phyloP scores from a whole-genome alignment of 1,140 invertebrate genomes.

The Rhagoletis zephyria region DNA sequence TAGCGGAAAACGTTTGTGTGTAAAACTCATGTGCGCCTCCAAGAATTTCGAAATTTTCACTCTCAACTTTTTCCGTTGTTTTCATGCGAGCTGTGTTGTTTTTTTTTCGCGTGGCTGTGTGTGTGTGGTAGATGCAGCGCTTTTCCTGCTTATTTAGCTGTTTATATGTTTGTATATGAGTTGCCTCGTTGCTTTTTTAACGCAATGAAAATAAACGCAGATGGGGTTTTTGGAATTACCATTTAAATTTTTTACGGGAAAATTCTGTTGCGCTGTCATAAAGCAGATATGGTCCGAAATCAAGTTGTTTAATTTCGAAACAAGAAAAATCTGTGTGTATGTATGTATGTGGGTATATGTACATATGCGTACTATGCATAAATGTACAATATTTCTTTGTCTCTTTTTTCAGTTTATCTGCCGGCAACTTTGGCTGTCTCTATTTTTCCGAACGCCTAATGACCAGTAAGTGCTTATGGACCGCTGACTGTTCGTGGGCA shows the following conservation, averaged over 20 bases:
- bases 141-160: constrained; percentile 2
- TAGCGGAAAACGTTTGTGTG: too few species aligned
- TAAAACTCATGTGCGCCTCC: too few species aligned
- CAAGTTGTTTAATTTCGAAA: constrained; percentile 17
- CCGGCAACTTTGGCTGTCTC: background rate
- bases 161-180: background rate
- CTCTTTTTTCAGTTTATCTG: background rate
- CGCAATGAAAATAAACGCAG: background rate
- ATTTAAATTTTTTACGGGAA: background rate
- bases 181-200: background rate
- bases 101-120: background rate
- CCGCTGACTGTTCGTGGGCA: background rate
- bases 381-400: background rate
- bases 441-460: background rate
- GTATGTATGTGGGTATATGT: background rate
- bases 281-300: background rate
- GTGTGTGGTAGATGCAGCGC: background rate
- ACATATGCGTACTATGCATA: background rate
- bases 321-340: background rate
- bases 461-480: background rate
- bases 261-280: constrained; percentile 6
- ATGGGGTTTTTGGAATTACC: background rate
- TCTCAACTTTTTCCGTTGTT: background rate
- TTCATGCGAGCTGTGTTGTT: background rate
- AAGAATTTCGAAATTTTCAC: background rate